Percentiles rank a stretch among this genome's conserved stretches.
Evolutionary conservation across 2,797 vertebrate species (phyloP).

Genomic region (Menidia menidia): DNA sequence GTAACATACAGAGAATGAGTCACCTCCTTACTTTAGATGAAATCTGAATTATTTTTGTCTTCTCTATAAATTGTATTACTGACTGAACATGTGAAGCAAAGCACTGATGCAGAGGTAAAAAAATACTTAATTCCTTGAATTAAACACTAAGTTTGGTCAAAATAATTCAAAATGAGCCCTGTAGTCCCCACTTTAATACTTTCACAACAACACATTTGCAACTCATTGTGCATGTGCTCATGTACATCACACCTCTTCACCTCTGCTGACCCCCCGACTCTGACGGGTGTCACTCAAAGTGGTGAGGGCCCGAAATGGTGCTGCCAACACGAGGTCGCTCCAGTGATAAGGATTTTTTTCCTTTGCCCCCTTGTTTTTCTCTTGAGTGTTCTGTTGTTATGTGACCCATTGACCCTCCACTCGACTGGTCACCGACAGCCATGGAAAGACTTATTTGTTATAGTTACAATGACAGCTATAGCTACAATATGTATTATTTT

Average conservation of each 20-base stretch:
- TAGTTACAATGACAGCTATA: slow-evolving; percentile 24
- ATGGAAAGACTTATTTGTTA: slow-evolving; percentile 46
- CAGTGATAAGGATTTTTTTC: slow-evolving; percentile 65
- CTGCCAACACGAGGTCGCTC: slow-evolving; percentile 56
- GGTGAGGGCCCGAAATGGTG: slow-evolving; percentile 66
- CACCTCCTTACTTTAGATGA: neutral
- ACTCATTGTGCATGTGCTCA: slow-evolving; percentile 25
- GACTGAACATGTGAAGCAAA: too few species aligned
- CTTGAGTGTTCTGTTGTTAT: slow-evolving; percentile 49
- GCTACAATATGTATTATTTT: slow-evolving; percentile 14
- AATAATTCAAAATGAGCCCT: slow-evolving; percentile 31
- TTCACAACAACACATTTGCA: slow-evolving; percentile 36
- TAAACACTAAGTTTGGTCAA: slow-evolving; percentile 12
- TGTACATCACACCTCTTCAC: slow-evolving; percentile 51
- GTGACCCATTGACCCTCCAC: slow-evolving; percentile 67
- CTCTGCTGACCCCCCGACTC: slow-evolving; percentile 59
- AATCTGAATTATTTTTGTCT: neutral
- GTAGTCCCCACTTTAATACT: slow-evolving; percentile 42
- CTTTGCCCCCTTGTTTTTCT: slow-evolving; percentile 47
- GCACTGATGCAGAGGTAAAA: too few species aligned
- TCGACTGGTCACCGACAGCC: slow-evolving; percentile 61
- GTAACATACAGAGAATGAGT: neutral
- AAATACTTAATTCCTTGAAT: neutral
- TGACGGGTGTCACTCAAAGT: slow-evolving; percentile 73
- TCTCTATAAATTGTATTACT: too few species aligned